Base-by-base conservation (phyloP, 2,888 invertebrate species). In the Onchidella celtica region DNA sequence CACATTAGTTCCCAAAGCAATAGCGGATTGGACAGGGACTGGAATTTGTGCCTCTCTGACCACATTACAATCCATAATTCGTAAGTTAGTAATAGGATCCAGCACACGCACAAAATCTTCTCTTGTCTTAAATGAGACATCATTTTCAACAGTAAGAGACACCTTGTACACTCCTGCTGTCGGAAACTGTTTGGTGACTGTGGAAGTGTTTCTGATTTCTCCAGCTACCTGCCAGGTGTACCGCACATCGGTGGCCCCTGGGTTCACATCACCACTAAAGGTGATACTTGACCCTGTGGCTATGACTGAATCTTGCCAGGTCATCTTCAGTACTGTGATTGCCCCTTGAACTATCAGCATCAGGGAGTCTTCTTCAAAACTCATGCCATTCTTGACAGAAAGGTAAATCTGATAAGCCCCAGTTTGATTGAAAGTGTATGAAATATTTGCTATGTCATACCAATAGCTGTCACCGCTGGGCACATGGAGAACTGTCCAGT, bases 211-310 rank as follows among this genome's bases (percentile, higher is more conserved):
- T 66, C 40, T 57, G 72, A 6, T 63, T 38, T 65, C 81, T 75
- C 38, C 73, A 61, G 34, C 85, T 79, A 84, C 78, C 59, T 59
- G 85, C 86, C 79, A 90, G 78, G 3, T 29, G 85, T 86, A 89
- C 2, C 17, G 82, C 40, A 88, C 87, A 2, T 73, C 84, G 6
- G 85, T 85, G 36, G 86, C 86, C 14, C 80, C 78, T 29, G 87
- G 65, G 63, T 90, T 86, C 34, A 81, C 79, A 3, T 85, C 87
- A 36, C 76, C 83, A 0, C 84, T 82, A 6, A 81, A 83, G 47
- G 88, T 87, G 11, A 84, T 81, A 17, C 86, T 75, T 11, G 81
- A 74, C 36, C 85, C 85, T 27, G 86, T 84, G 6, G 85, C 84
- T 77, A 85, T 86, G 24, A 79, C 38, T 17, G 75, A 78, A n/a